These are phyloP conservation scores for Trematocara stigmaticum DNA, from an alignment of 2,113 vertebrate genomes.

Conservation along the genomic window DNA sequence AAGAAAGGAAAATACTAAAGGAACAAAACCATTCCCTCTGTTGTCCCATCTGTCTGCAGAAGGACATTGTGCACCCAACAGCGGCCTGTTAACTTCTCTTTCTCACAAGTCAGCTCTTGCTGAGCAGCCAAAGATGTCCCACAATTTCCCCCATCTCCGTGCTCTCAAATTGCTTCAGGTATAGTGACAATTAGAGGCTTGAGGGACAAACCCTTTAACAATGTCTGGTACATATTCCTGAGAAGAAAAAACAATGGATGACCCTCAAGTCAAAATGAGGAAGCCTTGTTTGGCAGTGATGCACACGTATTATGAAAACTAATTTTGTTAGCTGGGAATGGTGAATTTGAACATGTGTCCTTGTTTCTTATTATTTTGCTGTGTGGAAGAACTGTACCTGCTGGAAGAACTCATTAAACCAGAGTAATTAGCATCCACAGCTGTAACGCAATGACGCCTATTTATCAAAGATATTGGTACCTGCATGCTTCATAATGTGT, in stretches of 20 bases:
- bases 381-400: constrained; percentile 56
- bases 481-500: constrained; percentile 42
- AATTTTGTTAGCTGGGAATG: constrained; percentile 42
- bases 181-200: constrained; percentile 6
- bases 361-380: constrained; percentile 58
- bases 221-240: neutral
- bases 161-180: constrained; percentile 1
- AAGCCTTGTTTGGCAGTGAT: constrained; percentile 21
- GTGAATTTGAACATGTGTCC: constrained; percentile 61
- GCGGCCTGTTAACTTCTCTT: constrained; percentile 36
- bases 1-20: constrained; percentile 51
- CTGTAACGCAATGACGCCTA: constrained; percentile 69
- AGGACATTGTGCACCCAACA: constrained; percentile 50
- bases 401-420: constrained; percentile 70
- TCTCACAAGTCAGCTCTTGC: constrained; percentile 44
- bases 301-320: constrained; percentile 11
- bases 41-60: constrained; percentile 67
- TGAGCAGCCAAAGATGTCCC: constrained; percentile 50
- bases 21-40: constrained; percentile 54
- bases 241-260: constrained; percentile 19
- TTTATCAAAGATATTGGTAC: constrained; percentile 66
- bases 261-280: constrained; percentile 29
- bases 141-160: constrained; percentile 33
- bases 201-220: neutral
- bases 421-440: constrained; percentile 70